phyloP scores from a whole-genome alignment of 2,797 vertebrate genomes.

The Gymnoscopelus braueri region DNA sequence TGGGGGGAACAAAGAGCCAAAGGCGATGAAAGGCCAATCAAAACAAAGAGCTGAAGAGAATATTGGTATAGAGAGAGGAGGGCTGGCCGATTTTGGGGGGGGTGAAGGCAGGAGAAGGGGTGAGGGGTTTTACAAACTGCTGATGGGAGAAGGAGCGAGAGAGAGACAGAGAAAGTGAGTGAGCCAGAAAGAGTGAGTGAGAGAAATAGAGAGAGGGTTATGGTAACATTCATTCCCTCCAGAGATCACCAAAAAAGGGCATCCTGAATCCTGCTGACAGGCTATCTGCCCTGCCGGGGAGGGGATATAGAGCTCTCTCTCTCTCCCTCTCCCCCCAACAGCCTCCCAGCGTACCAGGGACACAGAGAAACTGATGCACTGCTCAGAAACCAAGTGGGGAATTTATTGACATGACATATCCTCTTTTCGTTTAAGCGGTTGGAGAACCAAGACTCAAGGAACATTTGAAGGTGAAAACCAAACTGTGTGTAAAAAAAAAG shows the following conservation, averaged over 20 bases:
- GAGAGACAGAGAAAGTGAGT: background rate
- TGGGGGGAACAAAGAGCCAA: constrained; percentile 27
- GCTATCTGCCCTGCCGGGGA: constrained; percentile 59
- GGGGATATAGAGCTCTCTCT: constrained; percentile 50
- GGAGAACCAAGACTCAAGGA: constrained; percentile 18
- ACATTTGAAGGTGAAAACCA: constrained; percentile 17
- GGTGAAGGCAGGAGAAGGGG: constrained; percentile 20
- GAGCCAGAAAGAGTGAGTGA: constrained; percentile 8
- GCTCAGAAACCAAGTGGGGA: constrained; percentile 26
- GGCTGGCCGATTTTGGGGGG: background rate
- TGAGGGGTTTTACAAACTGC: constrained; percentile 30
- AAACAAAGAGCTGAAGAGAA: constrained; percentile 51
- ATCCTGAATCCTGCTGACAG: constrained; percentile 73
- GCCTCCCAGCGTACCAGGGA: constrained; percentile 46
- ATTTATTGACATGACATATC: constrained; percentile 44
- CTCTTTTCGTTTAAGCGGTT: constrained; percentile 25
- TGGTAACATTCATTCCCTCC: constrained; percentile 69
- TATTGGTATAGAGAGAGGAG: constrained; percentile 29
- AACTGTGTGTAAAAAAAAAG: background rate
- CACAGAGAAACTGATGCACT: constrained; percentile 42
- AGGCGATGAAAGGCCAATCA: constrained; percentile 53
- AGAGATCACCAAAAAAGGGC: constrained; percentile 82
- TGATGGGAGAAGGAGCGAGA: constrained; percentile 31
- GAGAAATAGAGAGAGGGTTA: constrained; percentile 54
- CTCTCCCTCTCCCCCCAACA: constrained; percentile 19